Conservation (phyloP, 2,888 invertebrate species). For the Maniola hyperantus region DNA sequence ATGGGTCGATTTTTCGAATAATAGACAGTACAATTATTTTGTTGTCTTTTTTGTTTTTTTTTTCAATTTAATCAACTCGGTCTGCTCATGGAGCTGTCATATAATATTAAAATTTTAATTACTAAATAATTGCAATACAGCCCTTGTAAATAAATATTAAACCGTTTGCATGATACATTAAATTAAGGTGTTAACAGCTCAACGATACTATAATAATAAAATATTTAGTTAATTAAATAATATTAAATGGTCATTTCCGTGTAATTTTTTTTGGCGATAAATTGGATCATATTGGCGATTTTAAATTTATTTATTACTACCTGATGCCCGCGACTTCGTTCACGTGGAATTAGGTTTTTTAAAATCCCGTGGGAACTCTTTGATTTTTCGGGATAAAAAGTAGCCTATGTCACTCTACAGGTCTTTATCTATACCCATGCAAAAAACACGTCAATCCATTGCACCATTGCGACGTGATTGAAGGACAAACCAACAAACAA, state of each 20-base stretch:
- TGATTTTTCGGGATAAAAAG: too few relatives aligned
- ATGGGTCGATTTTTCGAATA: neutral
- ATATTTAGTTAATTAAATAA: constrained; percentile 60
- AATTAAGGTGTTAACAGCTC: constrained; percentile 73
- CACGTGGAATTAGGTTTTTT: too few relatives aligned
- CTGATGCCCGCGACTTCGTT: too few relatives aligned
- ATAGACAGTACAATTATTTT: neutral
- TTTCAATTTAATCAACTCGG: neutral
- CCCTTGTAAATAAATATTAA: constrained; percentile 73
- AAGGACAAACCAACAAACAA: too few relatives aligned
- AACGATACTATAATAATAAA: constrained; percentile 72
- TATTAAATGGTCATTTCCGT: constrained; percentile 56
- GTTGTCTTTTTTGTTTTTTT: too few relatives aligned
- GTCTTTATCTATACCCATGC: too few relatives aligned
- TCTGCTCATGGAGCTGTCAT: constrained; percentile 48
- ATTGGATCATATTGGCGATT: constrained; percentile 27
- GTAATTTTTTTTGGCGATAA: constrained; percentile 16
- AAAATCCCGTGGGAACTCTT: too few relatives aligned
- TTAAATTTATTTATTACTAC: too few relatives aligned
- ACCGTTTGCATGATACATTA: constrained; percentile 67
- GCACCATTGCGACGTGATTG: too few relatives aligned
- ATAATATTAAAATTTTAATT: constrained; percentile 40
- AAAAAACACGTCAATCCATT: too few relatives aligned
- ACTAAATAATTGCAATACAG: constrained; percentile 48
- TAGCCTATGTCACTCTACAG: too few relatives aligned